These are phyloP conservation scores for Papilio machaon DNA, from an alignment of 1,140 invertebrate species.

Conservation along the genomic window DNA sequence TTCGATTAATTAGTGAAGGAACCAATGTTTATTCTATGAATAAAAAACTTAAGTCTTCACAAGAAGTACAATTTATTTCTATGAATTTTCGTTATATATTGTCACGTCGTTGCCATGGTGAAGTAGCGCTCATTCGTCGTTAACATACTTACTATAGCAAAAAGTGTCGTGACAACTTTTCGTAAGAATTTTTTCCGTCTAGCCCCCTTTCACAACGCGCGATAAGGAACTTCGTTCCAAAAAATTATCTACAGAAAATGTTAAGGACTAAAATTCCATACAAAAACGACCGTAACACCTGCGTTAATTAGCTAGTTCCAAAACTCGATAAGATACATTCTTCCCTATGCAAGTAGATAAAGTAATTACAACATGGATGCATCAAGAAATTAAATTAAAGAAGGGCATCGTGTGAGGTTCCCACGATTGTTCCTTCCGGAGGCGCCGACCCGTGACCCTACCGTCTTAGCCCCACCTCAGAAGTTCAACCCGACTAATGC, in stretches of 20 bases:
- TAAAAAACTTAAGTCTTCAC: no score
- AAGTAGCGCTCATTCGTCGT: no score
- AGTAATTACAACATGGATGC: constrained; percentile 45
- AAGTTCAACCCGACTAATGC: background rate
- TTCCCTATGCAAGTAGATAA: constrained; percentile 9
- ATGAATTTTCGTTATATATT: no score
- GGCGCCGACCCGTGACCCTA: constrained; percentile 74
- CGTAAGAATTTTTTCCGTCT: no score
- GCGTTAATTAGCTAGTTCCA: constrained; percentile 3
- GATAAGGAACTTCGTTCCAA: no score
- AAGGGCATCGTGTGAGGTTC: constrained; percentile 58
- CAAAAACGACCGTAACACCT: background rate
- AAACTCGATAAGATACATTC: constrained; percentile 24
- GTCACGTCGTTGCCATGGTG: no score
- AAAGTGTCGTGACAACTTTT: no score
- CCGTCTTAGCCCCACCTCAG: constrained; percentile 59
- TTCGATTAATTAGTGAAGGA: no score
- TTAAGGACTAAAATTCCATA: background rate
- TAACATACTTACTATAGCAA: no score
- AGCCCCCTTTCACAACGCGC: no score
- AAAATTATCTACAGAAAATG: background rate
- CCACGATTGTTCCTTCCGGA: constrained; percentile 78
- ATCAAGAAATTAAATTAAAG: constrained; percentile 52
- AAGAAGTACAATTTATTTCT: no score
- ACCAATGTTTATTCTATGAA: no score